Percentiles rank a stretch among this genome's conserved stretches.
Evolutionary conservation across 2,113 vertebrate genomes (phyloP).

Genomic region (Phaethornis superciliosus): DNA sequence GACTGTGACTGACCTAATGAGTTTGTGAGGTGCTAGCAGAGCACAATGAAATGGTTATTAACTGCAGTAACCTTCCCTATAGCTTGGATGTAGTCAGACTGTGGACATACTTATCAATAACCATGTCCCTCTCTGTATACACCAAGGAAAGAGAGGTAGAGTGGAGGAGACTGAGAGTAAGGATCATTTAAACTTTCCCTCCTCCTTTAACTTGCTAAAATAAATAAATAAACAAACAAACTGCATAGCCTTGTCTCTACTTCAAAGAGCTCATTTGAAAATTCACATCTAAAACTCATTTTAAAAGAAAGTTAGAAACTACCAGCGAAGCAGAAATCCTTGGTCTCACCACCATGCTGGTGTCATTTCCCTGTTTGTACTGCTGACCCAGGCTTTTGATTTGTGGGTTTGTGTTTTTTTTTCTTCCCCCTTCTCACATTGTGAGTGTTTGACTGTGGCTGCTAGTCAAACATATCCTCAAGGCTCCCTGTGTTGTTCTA

Average conservation of each 20-base stretch:
- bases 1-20: accelerated
- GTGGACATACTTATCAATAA: background rate
- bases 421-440: background rate
- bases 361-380: conserved; percentile 18
- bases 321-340: conserved; percentile 58
- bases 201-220: background rate
- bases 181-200: background rate
- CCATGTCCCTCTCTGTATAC: accelerated
- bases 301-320: conserved; percentile 31
- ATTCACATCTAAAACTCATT: conserved; percentile 10
- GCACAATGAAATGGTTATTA: background rate
- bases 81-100: background rate
- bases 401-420: background rate
- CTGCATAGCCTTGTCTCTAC: background rate
- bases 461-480: background rate
- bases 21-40: background rate
- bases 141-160: accelerated
- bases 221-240: background rate
- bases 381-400: conserved; percentile 9
- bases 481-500: conserved; percentile 2
- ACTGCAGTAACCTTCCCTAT: background rate
- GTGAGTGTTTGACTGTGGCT: background rate
- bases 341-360: conserved; percentile 6
- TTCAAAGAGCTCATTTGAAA: conserved; percentile 57
- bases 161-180: background rate